These are phyloP conservation scores for Emys orbicularis DNA, from an alignment of 2,797 vertebrate genomes.

Conservation along the genomic window DNA sequence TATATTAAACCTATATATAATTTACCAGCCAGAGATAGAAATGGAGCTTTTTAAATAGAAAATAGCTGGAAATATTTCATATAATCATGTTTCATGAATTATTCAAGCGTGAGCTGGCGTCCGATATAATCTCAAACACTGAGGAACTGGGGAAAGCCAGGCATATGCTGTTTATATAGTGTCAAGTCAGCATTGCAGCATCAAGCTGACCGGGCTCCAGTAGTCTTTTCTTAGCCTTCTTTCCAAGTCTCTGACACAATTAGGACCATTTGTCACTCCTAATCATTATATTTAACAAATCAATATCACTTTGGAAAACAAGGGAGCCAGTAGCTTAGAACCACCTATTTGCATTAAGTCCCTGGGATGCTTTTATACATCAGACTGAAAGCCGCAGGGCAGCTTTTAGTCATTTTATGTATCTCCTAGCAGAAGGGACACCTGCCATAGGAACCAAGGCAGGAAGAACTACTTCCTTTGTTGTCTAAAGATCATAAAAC, in stretches of 20 bases:
- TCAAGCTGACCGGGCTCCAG: accelerated
- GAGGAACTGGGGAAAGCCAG: background rate
- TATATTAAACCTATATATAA: accelerated
- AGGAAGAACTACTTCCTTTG: background rate
- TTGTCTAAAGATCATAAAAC: background rate
- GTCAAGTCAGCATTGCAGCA: background rate
- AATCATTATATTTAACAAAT: conserved; percentile 49
- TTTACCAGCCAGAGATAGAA: background rate
- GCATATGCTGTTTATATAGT: background rate
- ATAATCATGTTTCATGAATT: background rate
- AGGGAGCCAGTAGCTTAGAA: background rate
- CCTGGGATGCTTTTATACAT: background rate
- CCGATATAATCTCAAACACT: accelerated
- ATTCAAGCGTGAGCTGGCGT: conserved; percentile 34
- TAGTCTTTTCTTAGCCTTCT: background rate
- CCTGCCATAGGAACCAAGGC: accelerated
- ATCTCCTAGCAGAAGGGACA: background rate
- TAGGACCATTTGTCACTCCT: conserved; percentile 21
- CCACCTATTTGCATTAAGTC: background rate
- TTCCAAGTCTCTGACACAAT: background rate
- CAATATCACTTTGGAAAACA: conserved; percentile 21
- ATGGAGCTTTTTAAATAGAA: background rate
- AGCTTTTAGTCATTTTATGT: accelerated
- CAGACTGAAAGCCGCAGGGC: accelerated
- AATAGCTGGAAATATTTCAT: background rate